Base-by-base conservation (phyloP, 2,888 invertebrate genomes). In the Deilephila elpenor region DNA sequence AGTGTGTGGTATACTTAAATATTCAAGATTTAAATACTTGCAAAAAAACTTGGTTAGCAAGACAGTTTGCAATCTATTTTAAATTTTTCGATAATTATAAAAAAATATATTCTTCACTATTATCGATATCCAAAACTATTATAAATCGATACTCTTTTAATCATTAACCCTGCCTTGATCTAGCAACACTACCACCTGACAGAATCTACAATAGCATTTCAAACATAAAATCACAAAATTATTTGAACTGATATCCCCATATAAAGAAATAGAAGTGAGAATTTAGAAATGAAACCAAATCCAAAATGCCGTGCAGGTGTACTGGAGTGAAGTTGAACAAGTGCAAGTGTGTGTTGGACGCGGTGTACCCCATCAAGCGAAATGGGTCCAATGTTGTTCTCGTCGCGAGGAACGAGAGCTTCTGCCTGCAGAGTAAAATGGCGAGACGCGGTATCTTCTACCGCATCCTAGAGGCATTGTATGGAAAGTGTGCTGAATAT, bases 401-500 rank as follows among this genome's bases (percentile, higher is more conserved):
- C 19, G 53, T 82, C 17, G 44, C 71, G 0, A 71, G 74, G 2
- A 74, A 71, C 7, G 61, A 72, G 20, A 74, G 72, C 62, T 34
- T 59, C 5, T 73, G 59, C 44, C 37, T 67, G 19, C 20, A 61
- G 25, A 8, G 5, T 20, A 70, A 17, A 25, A 32, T 14, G 14
- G 29, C 20, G 34, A 60, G 5, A 72, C 70, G 34, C 3, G 79
- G 77, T 51, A 20, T 78, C 4, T 19, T 81, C 8, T 32, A 76
- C 3, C 73, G 75, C 5, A 4, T 77, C 0, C 14, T 83, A 0
- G 82, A 86, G 73, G 44, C 37, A 0, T 1, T 86, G 0, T 89
- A 89, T 73, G 85, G 86, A 8, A 79, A 78, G 73, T 89, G 89
- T 72, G 86, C 87, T 59, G 84, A 79, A 20, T 89, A 86, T 71